Evolutionary conservation across 2,113 vertebrate species (phyloP).

Genomic region (Gopherus flavomarginatus): DNA sequence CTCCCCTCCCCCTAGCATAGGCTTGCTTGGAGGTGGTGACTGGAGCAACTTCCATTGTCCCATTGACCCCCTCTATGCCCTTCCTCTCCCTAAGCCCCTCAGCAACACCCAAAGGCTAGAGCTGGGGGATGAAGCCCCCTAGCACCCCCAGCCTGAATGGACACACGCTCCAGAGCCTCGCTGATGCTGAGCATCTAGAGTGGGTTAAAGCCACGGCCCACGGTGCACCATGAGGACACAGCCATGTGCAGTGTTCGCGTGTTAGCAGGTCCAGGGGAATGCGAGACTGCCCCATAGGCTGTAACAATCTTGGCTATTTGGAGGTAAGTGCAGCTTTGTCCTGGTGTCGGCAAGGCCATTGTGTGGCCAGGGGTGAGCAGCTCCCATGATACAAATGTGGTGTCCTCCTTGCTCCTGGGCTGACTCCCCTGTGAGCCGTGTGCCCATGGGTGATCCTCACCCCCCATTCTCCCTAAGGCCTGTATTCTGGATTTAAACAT

Average conservation of each 20-base stretch:
- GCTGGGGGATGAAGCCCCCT: not conserved
- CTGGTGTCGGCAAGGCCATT: not conserved
- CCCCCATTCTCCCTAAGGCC: not conserved
- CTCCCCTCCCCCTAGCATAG: not conserved
- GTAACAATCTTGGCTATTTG: not conserved
- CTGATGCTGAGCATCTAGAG: not conserved
- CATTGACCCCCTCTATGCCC: not conserved
- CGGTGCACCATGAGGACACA: not conserved
- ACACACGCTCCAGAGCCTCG: not conserved
- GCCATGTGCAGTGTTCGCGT: no score
- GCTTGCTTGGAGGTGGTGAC: not conserved
- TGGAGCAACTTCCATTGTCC: not conserved
- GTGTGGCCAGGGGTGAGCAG: not conserved
- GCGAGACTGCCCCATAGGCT: not conserved
- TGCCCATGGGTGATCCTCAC: not conserved
- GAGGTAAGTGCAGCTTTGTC: not conserved
- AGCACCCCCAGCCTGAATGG: no score
- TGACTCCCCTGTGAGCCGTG: not conserved
- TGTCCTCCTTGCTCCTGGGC: not conserved
- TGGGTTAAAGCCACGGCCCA: not conserved
- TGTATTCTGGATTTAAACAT: not conserved
- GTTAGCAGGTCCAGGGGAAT: not conserved
- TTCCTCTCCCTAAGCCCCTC: not conserved
- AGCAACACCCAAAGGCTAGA: not conserved
- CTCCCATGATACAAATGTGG: not conserved